These are phyloP conservation scores for Brachionichthys hirsutus DNA, from an alignment of 2,113 vertebrate genomes.

Conservation along the genomic window DNA sequence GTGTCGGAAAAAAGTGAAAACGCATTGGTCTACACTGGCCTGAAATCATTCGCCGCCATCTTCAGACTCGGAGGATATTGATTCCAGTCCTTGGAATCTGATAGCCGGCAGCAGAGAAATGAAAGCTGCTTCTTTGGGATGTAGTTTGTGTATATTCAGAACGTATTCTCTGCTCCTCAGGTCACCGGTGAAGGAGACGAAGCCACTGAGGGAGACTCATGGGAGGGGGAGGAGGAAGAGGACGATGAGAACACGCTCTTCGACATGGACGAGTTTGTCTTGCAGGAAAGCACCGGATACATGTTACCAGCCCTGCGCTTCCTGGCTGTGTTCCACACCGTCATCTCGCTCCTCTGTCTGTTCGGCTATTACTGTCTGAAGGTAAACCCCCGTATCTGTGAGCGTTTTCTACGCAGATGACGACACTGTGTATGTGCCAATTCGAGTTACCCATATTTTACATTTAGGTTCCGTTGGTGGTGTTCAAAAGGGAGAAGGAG, in stretches of 20 bases:
- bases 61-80: neutral
- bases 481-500: slow-evolving; percentile 98
- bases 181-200: slow-evolving; percentile 86
- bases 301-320: slow-evolving; percentile 92
- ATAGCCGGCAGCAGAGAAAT: too few relatives aligned
- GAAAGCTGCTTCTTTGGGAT: neutral
- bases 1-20: neutral
- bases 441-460: neutral
- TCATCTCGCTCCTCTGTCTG: slow-evolving; percentile 92
- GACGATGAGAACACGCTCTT: slow-evolving; percentile 81
- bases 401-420: neutral
- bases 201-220: slow-evolving; percentile 75
- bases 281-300: slow-evolving; percentile 94
- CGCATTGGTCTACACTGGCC: neutral
- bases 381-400: slow-evolving; percentile 62
- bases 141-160: too few relatives aligned
- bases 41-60: neutral
- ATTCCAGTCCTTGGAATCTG: too few relatives aligned
- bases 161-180: slow-evolving; percentile 61
- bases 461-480: slow-evolving; percentile 90
- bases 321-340: slow-evolving; percentile 88
- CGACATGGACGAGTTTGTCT: slow-evolving; percentile 92
- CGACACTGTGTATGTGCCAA: neutral
- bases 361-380: slow-evolving; percentile 95
- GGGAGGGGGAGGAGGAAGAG: slow-evolving; percentile 81